Evolutionary conservation across 2,797 vertebrate species (phyloP), one percentile per base, ranked within the genome.

Genomic region (Bovichtus diacanthus): DNA sequence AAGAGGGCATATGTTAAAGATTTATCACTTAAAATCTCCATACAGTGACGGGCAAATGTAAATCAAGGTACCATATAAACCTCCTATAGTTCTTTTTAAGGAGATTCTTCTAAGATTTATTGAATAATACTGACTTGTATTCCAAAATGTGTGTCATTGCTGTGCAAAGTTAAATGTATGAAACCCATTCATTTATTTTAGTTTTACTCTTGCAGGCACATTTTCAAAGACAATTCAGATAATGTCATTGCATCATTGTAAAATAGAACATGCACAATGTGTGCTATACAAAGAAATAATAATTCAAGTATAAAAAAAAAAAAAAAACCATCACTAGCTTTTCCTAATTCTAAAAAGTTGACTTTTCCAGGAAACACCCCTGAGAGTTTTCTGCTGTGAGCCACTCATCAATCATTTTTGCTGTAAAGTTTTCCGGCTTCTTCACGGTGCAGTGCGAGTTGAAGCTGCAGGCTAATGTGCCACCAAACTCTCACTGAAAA

Each of bases 361-460:
- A 78, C 73, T 83, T 70, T 70, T 74, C 10, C 46, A 36, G 47
- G 41, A 82, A 85, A 78, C 58, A 53, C 53, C 80, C 78, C 9
- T 1, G 65, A 83, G 84, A 79, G 43, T 70, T 74, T 70, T 79
- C 27, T 43, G 36, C 73, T 41, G 23, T 60, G 53, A 81, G 77
- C 62, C 19, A 11, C 69, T 88, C 88, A 90, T 90, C 85, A 89
- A 87, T 91, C 87, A 82, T 18, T 61, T 70, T 65, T 54, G 66
- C 61, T 82, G 77, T 76, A 34, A 77, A 79, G 70, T 84, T 84
- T 9, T 78, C 51, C 29, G 56, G 62, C 75, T 81, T 74, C 77
- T 85, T 83, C 77, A 66, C 36, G 59, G 34, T 66, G 71, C 74
- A 77, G 27, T 67, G 69, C 68, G 76, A 84, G 80, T 59, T 5